Percentiles rank a stretch among this genome's conserved stretches.
These are phyloP conservation scores for Phyllostomus hastatus DNA, from an alignment of 2,113 vertebrate genomes.

Conservation along the genomic window DNA sequence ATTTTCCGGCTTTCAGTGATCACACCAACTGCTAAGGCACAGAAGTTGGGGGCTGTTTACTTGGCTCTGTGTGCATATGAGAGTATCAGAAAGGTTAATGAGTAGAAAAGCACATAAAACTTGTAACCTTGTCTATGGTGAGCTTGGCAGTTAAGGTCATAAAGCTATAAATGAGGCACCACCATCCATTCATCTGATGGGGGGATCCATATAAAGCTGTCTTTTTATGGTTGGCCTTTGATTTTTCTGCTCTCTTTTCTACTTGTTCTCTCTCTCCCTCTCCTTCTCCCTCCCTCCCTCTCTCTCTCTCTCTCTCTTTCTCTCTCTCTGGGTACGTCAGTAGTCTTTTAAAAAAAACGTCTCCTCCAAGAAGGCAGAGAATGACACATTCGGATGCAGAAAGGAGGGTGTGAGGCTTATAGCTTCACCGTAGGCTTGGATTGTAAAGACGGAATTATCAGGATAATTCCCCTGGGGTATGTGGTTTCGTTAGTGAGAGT, in stretches of 20 bases:
- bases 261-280: not conserved
- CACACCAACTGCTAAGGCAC: not conserved
- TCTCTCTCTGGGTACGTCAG: not conserved
- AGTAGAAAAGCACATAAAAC: slow-evolving; percentile 2
- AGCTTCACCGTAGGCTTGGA: not conserved
- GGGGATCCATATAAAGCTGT: not conserved
- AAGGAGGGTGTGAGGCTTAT: not conserved
- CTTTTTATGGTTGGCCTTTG: slow-evolving; percentile 29
- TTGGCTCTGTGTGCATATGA: not conserved
- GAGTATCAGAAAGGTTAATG: not conserved
- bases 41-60: not conserved
- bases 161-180: not conserved
- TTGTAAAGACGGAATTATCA: not conserved
- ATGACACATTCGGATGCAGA: not conserved
- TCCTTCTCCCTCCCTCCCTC: no score
- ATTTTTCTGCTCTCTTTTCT: not conserved
- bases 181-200: not conserved
- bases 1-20: not conserved
- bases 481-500: not conserved
- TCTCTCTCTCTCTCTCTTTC: not conserved
- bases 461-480: not conserved
- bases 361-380: not conserved
- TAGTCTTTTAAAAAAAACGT: not conserved
- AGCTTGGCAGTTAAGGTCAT: not conserved
- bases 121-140: not conserved